These are phyloP conservation scores for Platynereis dumerilii DNA, from an alignment of 2,888 invertebrate genomes.

Conservation along the genomic window DNA sequence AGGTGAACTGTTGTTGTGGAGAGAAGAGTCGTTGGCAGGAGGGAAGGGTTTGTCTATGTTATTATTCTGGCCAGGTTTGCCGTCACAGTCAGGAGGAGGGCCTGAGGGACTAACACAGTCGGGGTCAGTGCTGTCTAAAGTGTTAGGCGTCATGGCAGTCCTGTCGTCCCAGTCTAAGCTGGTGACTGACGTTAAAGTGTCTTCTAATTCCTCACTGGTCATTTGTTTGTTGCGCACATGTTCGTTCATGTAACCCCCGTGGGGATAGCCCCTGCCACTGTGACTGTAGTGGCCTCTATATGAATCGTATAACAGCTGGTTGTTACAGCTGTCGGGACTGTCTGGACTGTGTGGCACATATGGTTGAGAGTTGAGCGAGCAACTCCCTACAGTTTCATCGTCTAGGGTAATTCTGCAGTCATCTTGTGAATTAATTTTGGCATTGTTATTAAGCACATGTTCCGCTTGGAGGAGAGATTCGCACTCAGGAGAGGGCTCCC, in stretches of 20 bases:
- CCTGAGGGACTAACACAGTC: too few relatives aligned
- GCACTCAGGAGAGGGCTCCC: background rate
- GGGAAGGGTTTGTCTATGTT: too few relatives aligned
- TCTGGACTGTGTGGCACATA: constrained; percentile 49
- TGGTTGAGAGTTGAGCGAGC: constrained; percentile 3
- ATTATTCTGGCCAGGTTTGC: too few relatives aligned
- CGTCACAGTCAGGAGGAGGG: too few relatives aligned
- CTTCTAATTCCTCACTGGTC: too few relatives aligned
- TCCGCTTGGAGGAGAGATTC: constrained; percentile 11
- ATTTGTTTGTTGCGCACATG: constrained; percentile 1
- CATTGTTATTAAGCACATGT: constrained; percentile 3
- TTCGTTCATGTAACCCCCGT: constrained; percentile 40
- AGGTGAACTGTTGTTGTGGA: too few relatives aligned
- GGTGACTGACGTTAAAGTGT: too few relatives aligned
- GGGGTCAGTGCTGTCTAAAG: too few relatives aligned
- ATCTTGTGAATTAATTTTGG: constrained; percentile 12
- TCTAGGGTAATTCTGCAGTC: constrained; percentile 25
- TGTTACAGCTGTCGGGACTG: constrained; percentile 43
- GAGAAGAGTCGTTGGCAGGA: too few relatives aligned
- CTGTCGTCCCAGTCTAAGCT: too few relatives aligned
- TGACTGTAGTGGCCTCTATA: constrained; percentile 49
- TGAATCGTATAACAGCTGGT: constrained; percentile 49
- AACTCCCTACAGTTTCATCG: background rate
- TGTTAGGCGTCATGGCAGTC: too few relatives aligned
- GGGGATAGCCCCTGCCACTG: constrained; percentile 53